Conservation (phyloP, 2,888 invertebrate genomes). For the Galerucella calmariensis region DNA sequence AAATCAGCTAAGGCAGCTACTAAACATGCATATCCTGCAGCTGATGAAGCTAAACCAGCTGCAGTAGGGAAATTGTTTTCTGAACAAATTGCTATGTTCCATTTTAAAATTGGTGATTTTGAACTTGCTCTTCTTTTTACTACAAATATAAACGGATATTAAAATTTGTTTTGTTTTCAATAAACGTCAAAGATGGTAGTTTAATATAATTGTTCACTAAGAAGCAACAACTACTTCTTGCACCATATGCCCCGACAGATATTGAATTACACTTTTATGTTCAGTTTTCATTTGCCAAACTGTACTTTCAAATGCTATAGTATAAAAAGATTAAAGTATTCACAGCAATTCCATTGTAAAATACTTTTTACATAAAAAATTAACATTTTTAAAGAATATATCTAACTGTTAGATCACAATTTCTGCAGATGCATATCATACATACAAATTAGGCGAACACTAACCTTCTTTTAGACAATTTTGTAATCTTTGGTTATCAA, state of each 20-base stretch:
- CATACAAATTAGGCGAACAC: slow-evolving; percentile 10
- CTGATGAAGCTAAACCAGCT: slow-evolving; percentile 97
- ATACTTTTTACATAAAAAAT: not conserved
- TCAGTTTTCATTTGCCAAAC: no score
- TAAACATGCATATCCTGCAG: slow-evolving; percentile 96
- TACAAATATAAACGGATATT: slow-evolving; percentile 50
- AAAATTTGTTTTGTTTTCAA: no score
- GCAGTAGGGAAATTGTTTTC: slow-evolving; percentile 99
- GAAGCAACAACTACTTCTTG: no score
- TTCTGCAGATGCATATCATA: not conserved
- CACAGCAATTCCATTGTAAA: no score
- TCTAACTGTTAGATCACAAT: not conserved
- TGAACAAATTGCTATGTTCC: slow-evolving; percentile 86
- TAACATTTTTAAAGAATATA: slow-evolving; percentile 5
- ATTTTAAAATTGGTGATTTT: slow-evolving; percentile 65
- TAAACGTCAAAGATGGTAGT: no score
- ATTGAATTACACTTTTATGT: no score
- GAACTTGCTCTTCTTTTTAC: slow-evolving; percentile 66
- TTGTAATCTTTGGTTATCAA: slow-evolving; percentile 77
- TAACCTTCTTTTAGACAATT: slow-evolving; percentile 80
- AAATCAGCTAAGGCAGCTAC: slow-evolving; percentile 82
- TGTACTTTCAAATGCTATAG: no score
- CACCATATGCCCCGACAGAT: no score
- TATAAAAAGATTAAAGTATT: no score
- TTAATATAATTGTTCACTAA: no score